Conservation (phyloP, 2,888 invertebrate genomes). For the Penaeus monodon region DNA sequence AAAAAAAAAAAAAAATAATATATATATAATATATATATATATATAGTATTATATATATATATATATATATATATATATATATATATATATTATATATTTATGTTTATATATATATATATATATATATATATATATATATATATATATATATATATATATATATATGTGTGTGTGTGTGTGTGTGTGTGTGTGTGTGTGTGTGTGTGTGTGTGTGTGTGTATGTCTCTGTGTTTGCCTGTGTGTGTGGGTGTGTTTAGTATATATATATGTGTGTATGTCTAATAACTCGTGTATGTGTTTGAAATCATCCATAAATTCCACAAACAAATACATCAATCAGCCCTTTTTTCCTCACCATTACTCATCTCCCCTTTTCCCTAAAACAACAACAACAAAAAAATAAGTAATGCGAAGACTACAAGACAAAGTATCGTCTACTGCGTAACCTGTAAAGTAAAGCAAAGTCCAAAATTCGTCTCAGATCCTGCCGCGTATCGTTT, state of each 20-base stretch:
- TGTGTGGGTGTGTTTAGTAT: background rate
- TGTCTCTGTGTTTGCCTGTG: background rate
- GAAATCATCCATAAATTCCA: background rate
- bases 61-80: constrained; percentile 1
- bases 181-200: constrained; percentile 1
- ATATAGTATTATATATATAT: background rate
- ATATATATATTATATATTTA: constrained; percentile 19
- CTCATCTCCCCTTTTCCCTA: no score
- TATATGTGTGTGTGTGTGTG: background rate
- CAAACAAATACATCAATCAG: background rate
- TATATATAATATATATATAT: constrained; percentile 10
- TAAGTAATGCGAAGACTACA: no score
- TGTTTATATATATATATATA: constrained; percentile 18
- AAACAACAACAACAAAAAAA: no score
- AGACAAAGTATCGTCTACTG: no score
- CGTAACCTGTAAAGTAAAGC: no score
- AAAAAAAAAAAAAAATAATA: background rate
- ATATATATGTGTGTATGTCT: background rate
- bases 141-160: constrained; percentile 22
- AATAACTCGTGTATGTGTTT: background rate
- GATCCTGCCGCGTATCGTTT: no score
- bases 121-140: constrained; percentile 30
- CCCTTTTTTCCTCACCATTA: background rate
- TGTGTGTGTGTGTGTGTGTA: background rate
- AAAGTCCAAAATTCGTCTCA: no score